Conservation (phyloP, 2,888 invertebrate genomes). For the Drosophila mayaguana region DNA sequence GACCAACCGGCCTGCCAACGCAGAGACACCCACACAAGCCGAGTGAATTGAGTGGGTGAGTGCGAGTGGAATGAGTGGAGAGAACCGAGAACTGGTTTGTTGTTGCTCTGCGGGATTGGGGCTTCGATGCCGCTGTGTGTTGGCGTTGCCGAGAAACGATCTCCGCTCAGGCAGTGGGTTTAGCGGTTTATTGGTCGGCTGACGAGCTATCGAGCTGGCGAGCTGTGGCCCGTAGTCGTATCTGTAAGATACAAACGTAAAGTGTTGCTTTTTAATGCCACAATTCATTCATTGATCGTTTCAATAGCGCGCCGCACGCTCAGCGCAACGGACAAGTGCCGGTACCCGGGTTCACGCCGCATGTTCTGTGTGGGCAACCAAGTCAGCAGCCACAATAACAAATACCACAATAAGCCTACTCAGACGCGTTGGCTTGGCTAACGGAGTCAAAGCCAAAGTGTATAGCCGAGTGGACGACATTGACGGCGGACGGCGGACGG, state of each 20-base stretch:
- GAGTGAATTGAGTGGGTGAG: conserved; percentile 48
- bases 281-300: conserved; percentile 83
- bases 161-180: conserved; percentile 78
- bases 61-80: conserved; percentile 43
- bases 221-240: conserved; percentile 54
- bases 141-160: conserved; percentile 54
- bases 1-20: conserved; percentile 59
- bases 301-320: conserved; percentile 76
- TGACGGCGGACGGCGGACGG: conserved; percentile 62
- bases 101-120: conserved; percentile 46
- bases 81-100: conserved; percentile 68
- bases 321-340: conserved; percentile 73
- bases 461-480: conserved; percentile 57
- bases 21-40: conserved; percentile 72
- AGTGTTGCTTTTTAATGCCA: conserved; percentile 75
- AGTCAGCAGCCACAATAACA: conserved; percentile 17
- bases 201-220: conserved; percentile 17
- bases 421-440: conserved; percentile 59
- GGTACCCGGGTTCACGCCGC: conserved; percentile 41
- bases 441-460: conserved; percentile 82
- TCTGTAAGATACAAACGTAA: conserved; percentile 67
- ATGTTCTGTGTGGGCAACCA: conserved; percentile 55
- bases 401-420: conserved; percentile 50
- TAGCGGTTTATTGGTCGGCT: conserved; percentile 82
- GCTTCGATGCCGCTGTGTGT: conserved; percentile 56